These are phyloP conservation scores for Pandemis corylana DNA, from an alignment of 2,888 invertebrate genomes.

Conservation along the genomic window DNA sequence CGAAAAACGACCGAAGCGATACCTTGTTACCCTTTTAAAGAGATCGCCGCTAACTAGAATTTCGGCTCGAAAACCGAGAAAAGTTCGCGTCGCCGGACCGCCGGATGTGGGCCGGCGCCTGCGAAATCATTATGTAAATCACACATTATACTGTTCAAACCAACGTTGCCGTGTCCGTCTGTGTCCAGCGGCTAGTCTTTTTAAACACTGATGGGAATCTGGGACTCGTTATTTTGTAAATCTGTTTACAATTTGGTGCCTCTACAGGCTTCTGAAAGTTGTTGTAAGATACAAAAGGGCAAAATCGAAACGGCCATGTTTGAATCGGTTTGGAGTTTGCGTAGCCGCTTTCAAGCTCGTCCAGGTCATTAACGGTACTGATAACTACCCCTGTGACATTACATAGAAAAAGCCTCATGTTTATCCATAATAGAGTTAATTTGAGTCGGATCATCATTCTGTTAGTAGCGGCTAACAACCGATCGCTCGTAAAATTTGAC, in stretches of 20 bases:
- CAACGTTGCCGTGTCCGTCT: conserved; percentile 33
- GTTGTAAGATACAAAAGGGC: conserved; percentile 10
- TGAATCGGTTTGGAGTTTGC: conserved; percentile 1
- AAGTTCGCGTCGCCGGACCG: conserved; percentile 68
- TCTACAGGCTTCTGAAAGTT: not conserved
- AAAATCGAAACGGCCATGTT: conserved; percentile 3
- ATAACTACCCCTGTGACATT: conserved; percentile 64
- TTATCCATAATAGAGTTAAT: conserved; percentile 73
- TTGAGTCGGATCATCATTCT: conserved; percentile 74
- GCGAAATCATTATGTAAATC: conserved; percentile 81
- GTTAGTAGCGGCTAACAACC: conserved; percentile 76
- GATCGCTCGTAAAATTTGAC: conserved; percentile 82
- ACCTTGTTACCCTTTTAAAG: conserved; percentile 84
- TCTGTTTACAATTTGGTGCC: conserved; percentile 6
- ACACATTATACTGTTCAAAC: conserved; percentile 51
- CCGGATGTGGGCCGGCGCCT: conserved; percentile 77
- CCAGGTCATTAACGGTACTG: conserved; percentile 62
- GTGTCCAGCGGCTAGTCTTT: conserved; percentile 39
- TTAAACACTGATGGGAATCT: conserved; percentile 22
- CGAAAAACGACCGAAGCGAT: conserved; percentile 82
- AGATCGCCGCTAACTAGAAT: conserved; percentile 84
- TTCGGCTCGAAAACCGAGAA: conserved; percentile 83
- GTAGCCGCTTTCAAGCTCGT: conserved; percentile 3
- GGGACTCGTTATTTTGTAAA: conserved; percentile 16
- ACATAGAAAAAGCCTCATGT: conserved; percentile 65